phyloP scores from a whole-genome alignment of 2,888 invertebrate genomes.

The Gymnoscelis rufifasciata region DNA sequence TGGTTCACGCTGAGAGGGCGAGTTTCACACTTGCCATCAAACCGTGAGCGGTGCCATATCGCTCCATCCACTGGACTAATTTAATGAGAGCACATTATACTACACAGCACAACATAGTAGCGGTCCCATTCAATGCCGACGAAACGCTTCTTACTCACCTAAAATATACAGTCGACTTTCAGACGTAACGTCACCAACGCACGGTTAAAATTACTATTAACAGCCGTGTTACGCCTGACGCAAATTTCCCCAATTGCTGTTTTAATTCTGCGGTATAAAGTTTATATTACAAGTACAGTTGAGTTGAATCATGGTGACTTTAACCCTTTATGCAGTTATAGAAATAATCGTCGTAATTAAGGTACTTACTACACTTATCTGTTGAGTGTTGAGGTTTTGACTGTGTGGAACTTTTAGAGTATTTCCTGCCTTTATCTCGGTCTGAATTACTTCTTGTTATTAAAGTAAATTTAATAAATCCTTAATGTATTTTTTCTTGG shows the following conservation, averaged over 20 bases:
- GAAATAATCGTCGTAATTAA: constrained; percentile 41
- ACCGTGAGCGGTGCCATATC: constrained; percentile 63
- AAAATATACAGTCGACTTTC: neutral
- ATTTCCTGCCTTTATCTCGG: neutral
- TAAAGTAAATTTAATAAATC: too few relatives aligned
- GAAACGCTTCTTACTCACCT: neutral
- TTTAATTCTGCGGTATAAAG: neutral
- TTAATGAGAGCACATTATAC: constrained; percentile 68
- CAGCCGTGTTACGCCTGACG: neutral
- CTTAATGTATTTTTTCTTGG: too few relatives aligned
- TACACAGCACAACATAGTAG: constrained; percentile 19
- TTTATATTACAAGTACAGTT: neutral
- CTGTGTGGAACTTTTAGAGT: neutral
- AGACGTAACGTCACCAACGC: neutral
- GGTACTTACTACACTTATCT: constrained; percentile 37
- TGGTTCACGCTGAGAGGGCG: constrained; percentile 56
- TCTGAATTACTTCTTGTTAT: too few relatives aligned
- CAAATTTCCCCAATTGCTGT: neutral
- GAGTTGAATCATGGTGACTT: neutral
- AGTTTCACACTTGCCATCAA: constrained; percentile 71
- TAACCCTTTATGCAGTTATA: constrained; percentile 35
- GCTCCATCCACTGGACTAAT: constrained; percentile 73
- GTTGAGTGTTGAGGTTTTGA: constrained; percentile 20
- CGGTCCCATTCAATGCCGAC: neutral
- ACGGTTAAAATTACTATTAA: neutral